A percentile compares a stretch with the other conserved stretches of the same genome.
Conservation (phyloP, 2,888 invertebrate genomes). For the Drosophila tripunctata region DNA sequence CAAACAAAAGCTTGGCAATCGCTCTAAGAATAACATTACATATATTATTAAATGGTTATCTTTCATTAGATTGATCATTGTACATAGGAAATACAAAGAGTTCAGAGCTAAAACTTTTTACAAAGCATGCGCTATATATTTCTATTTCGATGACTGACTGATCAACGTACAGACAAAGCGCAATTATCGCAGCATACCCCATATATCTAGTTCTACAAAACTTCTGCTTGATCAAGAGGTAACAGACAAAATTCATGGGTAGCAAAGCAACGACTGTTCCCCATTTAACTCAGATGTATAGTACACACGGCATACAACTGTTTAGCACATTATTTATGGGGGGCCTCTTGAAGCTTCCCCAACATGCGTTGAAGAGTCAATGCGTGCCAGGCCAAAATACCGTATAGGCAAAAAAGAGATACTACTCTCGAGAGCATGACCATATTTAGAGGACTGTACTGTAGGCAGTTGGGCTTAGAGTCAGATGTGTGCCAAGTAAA, state of each 20-base stretch:
- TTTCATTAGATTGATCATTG: no score
- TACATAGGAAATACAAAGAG: no score
- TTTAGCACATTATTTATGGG: constrained; percentile 64
- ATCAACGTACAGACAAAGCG: no score
- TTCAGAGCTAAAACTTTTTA: no score
- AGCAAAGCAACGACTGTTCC: neutral
- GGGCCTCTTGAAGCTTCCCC: constrained; percentile 53
- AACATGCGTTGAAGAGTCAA: constrained; percentile 56
- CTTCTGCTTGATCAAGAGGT: no score
- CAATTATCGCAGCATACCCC: no score
- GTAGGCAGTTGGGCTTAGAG: constrained; percentile 14
- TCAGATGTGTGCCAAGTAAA: constrained; percentile 50
- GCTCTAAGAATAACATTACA: no score
- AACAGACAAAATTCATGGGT: no score
- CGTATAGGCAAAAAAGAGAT: constrained; percentile 20
- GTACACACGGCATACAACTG: constrained; percentile 11
- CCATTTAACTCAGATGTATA: neutral
- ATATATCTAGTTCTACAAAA: no score
- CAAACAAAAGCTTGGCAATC: neutral
- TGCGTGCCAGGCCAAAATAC: constrained; percentile 59
- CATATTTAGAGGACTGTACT: constrained; percentile 51
- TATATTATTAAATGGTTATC: no score
- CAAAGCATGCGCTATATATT: no score
- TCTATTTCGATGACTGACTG: no score
- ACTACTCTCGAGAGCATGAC: constrained; percentile 33